A percentile compares a stretch with the other conserved stretches of the same genome.
phyloP scores from a whole-genome alignment of 2,797 vertebrate genomes.

The Acanthis flammea region DNA sequence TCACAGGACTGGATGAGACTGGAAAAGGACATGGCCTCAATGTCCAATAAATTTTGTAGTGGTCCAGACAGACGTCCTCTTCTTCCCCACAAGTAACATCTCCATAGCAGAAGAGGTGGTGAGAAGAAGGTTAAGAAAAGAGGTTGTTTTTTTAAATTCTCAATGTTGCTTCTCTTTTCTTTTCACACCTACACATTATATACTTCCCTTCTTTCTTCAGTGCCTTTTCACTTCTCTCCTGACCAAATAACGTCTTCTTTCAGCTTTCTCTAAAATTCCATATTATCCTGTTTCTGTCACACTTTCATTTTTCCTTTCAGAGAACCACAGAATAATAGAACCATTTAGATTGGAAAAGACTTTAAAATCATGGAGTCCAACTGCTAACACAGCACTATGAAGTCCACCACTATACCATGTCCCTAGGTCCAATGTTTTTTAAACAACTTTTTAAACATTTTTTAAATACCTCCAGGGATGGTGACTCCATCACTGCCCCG shows the following conservation, averaged over 20 bases:
- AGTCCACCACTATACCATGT: background rate
- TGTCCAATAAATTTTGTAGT: background rate
- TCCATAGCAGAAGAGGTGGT: background rate
- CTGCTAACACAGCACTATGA: too few relatives aligned
- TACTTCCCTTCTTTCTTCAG: background rate
- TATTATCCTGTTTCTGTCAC: background rate
- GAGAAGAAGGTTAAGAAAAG: background rate
- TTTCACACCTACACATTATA: background rate
- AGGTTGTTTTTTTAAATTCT: rapidly evolving
- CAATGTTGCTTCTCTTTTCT: background rate
- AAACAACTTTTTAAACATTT: background rate
- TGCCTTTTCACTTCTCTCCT: background rate
- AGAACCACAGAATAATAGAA: background rate
- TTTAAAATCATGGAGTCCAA: background rate
- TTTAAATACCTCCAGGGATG: background rate
- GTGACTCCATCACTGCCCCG: background rate
- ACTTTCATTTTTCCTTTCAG: background rate
- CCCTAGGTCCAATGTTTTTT: background rate
- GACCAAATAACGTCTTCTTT: background rate
- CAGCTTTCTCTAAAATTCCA: background rate
- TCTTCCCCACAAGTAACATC: background rate
- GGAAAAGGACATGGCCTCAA: background rate
- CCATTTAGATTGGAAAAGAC: background rate
- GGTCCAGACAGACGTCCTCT: background rate
- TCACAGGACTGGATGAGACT: background rate